Conservation (phyloP, 2,888 invertebrate genomes). For the Drosophila testacea region DNA sequence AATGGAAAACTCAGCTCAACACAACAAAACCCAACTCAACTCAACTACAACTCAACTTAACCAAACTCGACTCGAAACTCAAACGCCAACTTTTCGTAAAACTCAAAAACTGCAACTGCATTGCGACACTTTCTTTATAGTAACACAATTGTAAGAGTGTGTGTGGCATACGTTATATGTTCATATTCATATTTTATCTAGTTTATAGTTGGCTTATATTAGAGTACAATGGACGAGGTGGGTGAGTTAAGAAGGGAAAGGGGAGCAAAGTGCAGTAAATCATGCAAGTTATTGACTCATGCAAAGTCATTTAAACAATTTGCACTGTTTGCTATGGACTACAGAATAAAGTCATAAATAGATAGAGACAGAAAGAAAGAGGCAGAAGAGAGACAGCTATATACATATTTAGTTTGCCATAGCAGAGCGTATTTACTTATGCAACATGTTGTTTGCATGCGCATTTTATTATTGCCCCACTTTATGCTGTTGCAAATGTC, state of each 20-base stretch:
- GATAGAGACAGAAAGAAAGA: not conserved
- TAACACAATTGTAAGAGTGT: slow-evolving; percentile 8
- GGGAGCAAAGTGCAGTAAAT: slow-evolving; percentile 45
- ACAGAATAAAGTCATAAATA: slow-evolving; percentile 47
- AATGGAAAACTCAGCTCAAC: slow-evolving; percentile 38
- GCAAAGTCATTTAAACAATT: slow-evolving; percentile 66
- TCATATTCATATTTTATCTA: slow-evolving; percentile 70
- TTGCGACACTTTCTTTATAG: slow-evolving; percentile 66
- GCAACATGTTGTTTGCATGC: slow-evolving; percentile 51
- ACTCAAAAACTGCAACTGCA: slow-evolving; percentile 67
- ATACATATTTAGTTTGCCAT: slow-evolving; percentile 16
- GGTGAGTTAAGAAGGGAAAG: slow-evolving; percentile 4
- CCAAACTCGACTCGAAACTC: slow-evolving; percentile 50
- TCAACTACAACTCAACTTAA: slow-evolving; percentile 26
- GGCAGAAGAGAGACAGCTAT: not conserved
- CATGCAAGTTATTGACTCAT: slow-evolving; percentile 63
- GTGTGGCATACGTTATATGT: slow-evolving; percentile 51
- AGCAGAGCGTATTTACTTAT: slow-evolving; percentile 33
- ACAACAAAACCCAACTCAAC: slow-evolving; percentile 43
- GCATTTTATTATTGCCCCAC: slow-evolving; percentile 35
- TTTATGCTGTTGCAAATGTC: slow-evolving; percentile 29
- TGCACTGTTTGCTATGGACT: slow-evolving; percentile 53
- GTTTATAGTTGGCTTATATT: slow-evolving; percentile 52
- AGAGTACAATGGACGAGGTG: slow-evolving; percentile 31
- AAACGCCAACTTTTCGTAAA: slow-evolving; percentile 52